Evolutionary conservation across 1,140 invertebrate species (phyloP), one percentile per base, ranked within the genome.

Genomic region (Kradibia gibbosae): DNA sequence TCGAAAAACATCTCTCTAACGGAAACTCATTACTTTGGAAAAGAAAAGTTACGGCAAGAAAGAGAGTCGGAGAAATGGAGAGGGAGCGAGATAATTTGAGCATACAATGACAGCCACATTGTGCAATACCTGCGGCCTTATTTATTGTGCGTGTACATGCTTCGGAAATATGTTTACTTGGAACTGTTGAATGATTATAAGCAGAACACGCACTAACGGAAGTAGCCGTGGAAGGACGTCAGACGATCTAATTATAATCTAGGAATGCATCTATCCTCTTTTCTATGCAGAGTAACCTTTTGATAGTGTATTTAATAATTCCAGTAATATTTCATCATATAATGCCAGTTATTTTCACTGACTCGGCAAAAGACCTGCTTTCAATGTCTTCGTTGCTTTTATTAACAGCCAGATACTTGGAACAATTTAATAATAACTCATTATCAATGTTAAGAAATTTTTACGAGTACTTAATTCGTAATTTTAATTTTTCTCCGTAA

Each of bases 161-260:
- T 11, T 42, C 1, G 0, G 8, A 7, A 67, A 39, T 67, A 39
- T 39, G 8, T 42, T 60, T 31, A 25, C n/a, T 7, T 57, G n/a
- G n/a, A 28, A 57, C 25, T 31, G 13, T 62, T 67, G 36, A 67
- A 39, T n/a, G 1, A 45, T 70, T 25, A 11, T 0, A 0, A 1
- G 1, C 8, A 7, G 42, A 70, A 42, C 15, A 70, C 3, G 15
- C 22, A 28, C 25, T 2, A 25, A 45, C 39, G 67, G 67, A 70
- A 70, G 8, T 70, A 25, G 20, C 13, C n/a, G n/a, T n/a, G 5
- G 15, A 70, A 25, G 39, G 13, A n/a, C n/a, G n/a, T 70, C n/a
- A 53, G 55, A 74, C 28, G 7, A 74, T 53, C 72, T n/a, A 36
- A 74, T 74, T 2, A 28, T 17, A 15, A 74, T 53, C 72, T n/a